phyloP scores from a whole-genome alignment of 2,113 vertebrate genomes.

The Terrapene triunguis region DNA sequence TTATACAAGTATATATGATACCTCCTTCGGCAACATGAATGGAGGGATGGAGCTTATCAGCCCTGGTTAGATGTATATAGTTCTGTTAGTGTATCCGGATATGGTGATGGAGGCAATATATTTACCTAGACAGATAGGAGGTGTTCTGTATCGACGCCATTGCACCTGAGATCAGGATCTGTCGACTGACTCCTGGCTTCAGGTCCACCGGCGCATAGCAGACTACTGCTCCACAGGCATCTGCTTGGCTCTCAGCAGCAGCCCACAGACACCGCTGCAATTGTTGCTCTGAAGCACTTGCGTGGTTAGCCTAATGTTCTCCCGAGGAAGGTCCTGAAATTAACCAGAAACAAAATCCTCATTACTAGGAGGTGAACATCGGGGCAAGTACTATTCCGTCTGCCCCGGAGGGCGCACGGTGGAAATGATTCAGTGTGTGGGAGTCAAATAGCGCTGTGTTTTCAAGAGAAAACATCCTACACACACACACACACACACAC shows the following conservation, averaged over 20 bases:
- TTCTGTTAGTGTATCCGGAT: background rate
- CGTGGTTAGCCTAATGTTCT: background rate
- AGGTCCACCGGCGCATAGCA: background rate
- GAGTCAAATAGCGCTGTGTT: background rate
- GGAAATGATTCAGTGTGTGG: background rate
- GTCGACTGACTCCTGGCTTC: background rate
- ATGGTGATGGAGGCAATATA: background rate
- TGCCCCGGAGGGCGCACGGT: background rate
- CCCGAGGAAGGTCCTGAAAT: background rate
- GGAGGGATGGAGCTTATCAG: background rate
- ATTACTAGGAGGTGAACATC: background rate
- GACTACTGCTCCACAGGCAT: background rate
- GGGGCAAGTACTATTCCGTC: background rate
- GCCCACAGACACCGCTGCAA: background rate
- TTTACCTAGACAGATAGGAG: background rate
- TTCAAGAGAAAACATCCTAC: background rate
- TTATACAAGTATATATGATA: background rate
- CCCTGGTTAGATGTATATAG: background rate
- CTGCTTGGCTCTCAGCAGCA: background rate
- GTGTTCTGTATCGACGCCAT: background rate
- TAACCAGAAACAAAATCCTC: background rate
- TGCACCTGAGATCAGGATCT: background rate
- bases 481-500: too few relatives aligned
- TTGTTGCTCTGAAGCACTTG: background rate
- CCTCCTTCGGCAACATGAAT: background rate